phyloP scores from a whole-genome alignment of 2,888 invertebrate genomes.

The Cataglyphis altisquamis region DNA sequence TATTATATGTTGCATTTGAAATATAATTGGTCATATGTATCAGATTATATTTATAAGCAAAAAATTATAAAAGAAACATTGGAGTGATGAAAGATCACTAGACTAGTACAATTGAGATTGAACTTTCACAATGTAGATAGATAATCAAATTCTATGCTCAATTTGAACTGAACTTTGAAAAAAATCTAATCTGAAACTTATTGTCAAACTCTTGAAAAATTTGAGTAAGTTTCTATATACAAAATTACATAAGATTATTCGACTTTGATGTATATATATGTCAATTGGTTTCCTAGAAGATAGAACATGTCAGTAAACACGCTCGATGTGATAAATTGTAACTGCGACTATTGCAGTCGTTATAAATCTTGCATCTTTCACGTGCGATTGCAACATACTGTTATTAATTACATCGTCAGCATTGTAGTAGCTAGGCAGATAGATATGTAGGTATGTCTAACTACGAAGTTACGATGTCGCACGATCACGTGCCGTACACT shows the following conservation, averaged over 20 bases:
- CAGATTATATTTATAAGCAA: neutral
- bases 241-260: neutral
- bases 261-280: neutral
- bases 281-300: neutral
- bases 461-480: neutral
- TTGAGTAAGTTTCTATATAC: neutral
- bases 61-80: neutral
- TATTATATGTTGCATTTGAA: neutral
- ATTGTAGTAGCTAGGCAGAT: neutral
- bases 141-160: neutral
- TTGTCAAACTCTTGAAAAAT: neutral
- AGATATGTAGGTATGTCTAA: slow-evolving; percentile 5
- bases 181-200: neutral
- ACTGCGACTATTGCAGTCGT: neutral
- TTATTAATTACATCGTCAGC: slow-evolving; percentile 24
- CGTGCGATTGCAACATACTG: slow-evolving; percentile 16
- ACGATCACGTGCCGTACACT: neutral
- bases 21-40: neutral
- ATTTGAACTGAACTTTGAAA: neutral
- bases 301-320: neutral
- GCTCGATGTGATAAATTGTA: slow-evolving; percentile 11
- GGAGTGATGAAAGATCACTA: neutral
- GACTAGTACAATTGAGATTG: neutral
- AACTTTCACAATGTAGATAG: neutral
- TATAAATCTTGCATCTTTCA: slow-evolving; percentile 20